Evolutionary conservation across 2,797 vertebrate genomes (phyloP).

Genomic region (Menidia menidia): DNA sequence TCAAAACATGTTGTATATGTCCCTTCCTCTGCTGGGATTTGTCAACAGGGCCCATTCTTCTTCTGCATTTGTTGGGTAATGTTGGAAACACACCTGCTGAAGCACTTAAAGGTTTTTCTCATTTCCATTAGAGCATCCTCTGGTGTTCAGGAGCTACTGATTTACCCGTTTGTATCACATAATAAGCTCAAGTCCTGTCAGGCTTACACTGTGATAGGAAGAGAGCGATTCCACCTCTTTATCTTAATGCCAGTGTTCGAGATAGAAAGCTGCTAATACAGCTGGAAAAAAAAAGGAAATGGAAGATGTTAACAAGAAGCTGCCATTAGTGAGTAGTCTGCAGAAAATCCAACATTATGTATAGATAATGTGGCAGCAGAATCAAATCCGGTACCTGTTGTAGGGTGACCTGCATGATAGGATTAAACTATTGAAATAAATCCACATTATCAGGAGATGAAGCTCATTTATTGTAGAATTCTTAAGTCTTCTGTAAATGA

Average conservation of each 20-base stretch:
- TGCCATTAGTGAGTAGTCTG: conserved; percentile 15
- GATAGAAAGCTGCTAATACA: conserved; percentile 47
- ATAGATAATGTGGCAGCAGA: conserved; percentile 2
- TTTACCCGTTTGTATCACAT: conserved; percentile 47
- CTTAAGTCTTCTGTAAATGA: no score
- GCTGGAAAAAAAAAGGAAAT: conserved; percentile 17
- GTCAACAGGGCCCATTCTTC: not conserved
- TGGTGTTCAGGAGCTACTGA: conserved; percentile 35
- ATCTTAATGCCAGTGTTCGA: conserved; percentile 35
- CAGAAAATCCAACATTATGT: not conserved
- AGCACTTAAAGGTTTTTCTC: conserved; percentile 14
- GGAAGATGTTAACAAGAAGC: conserved; percentile 37
- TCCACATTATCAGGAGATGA: not conserved
- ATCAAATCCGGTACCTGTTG: not conserved
- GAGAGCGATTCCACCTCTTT: conserved; percentile 59
- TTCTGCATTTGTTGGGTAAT: not conserved
- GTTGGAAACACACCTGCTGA: not conserved
- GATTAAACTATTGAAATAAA: not conserved
- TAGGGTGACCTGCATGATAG: not conserved
- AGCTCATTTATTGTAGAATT: not conserved
- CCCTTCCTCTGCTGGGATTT: not conserved
- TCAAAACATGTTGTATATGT: conserved; percentile 11
- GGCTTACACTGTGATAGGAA: conserved; percentile 42
- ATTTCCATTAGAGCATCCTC: conserved; percentile 14
- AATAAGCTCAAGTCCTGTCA: conserved; percentile 33